phyloP scores from a whole-genome alignment of 2,797 vertebrate genomes.

The Cyprinella venusta region DNA sequence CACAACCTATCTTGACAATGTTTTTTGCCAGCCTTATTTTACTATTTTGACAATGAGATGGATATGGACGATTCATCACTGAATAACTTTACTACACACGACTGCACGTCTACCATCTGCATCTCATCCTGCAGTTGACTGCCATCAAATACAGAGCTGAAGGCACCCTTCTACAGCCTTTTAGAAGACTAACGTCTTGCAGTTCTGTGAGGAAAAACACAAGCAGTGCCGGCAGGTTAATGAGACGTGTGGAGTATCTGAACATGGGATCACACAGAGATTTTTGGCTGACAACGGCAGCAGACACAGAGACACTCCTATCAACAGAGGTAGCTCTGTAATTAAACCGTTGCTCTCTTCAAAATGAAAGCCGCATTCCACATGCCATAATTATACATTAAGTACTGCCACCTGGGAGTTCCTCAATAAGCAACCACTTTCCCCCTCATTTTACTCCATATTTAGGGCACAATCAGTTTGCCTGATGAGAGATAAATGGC shows the following conservation, averaged over 20 bases:
- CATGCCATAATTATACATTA: conserved; percentile 60
- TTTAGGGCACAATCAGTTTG: conserved; percentile 60
- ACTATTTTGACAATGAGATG: conserved; percentile 13
- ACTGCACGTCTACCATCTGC: conserved; percentile 29
- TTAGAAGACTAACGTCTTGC: conserved; percentile 38
- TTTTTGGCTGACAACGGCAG: conserved; percentile 52
- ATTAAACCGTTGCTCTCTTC: conserved; percentile 60
- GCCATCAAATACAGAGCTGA: conserved; percentile 26
- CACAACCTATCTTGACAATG: not conserved
- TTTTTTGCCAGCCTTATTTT: conserved; percentile 11
- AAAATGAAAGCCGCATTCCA: conserved; percentile 56
- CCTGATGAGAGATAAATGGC: conserved; percentile 61
- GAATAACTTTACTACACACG: conserved; percentile 1
- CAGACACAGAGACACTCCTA: conserved; percentile 47
- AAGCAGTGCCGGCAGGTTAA: conserved; percentile 31
- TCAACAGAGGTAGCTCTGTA: conserved; percentile 59
- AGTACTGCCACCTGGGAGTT: conserved; percentile 60
- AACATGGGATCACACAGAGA: conserved; percentile 54
- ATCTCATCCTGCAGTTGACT: conserved; percentile 15
- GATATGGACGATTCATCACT: conserved; percentile 22
- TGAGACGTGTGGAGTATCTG: conserved; percentile 33
- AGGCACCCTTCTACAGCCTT: conserved; percentile 22
- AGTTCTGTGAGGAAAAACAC: conserved; percentile 27
- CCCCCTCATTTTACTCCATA: conserved; percentile 46
- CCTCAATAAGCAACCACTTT: conserved; percentile 51